These are phyloP conservation scores for Eulemur mongoz DNA, from an alignment of 2,797 vertebrate species.

Conservation along the genomic window DNA sequence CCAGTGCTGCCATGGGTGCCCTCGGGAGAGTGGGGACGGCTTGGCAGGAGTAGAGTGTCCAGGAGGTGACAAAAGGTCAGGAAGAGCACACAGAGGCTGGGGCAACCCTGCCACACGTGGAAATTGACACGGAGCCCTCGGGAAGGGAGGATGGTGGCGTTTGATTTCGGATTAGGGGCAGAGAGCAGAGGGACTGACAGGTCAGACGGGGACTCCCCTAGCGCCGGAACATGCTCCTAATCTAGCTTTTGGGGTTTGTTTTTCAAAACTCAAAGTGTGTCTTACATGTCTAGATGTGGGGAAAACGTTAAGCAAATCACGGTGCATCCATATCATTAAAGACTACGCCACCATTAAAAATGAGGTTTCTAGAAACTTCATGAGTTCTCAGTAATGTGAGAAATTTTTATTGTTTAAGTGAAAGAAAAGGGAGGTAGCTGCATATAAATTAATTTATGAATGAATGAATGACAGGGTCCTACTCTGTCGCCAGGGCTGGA, in stretches of 20 bases:
- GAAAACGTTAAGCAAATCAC: neutral
- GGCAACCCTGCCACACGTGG: neutral
- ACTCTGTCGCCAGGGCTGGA: too few species aligned
- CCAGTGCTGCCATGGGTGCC: neutral
- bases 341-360: neutral
- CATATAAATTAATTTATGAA: neutral
- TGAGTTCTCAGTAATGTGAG: neutral
- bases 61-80: neutral
- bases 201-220: neutral
- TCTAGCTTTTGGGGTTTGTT: neutral
- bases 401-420: neutral
- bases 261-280: neutral
- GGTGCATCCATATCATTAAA: neutral
- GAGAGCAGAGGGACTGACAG: neutral
- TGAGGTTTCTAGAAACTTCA: neutral
- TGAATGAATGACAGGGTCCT: too few species aligned
- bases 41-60: neutral
- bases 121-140: neutral
- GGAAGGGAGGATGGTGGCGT: neutral
- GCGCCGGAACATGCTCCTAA: neutral
- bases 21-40: neutral
- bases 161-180: neutral
- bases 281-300: neutral
- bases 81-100: neutral
- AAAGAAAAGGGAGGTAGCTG: neutral